Base-by-base conservation (phyloP, 2,888 invertebrate genomes). In the Darwinula stevensoni region DNA sequence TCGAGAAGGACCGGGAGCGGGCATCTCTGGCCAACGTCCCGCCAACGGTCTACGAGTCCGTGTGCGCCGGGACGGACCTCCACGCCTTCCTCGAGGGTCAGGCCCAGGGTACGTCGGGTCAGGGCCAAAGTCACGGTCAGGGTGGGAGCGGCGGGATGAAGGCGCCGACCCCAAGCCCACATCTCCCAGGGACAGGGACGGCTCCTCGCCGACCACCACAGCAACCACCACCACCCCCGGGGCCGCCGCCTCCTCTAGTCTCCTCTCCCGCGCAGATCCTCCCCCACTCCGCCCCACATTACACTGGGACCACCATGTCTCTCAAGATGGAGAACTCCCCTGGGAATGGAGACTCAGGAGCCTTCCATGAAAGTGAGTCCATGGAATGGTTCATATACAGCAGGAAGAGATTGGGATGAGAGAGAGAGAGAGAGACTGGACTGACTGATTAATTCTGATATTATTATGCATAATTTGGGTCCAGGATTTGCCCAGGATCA, bases 21-120 rank as follows among this genome's bases (percentile, higher is more conserved):
- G 63, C 66, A 4, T 55, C 68, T 40, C 55, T 68, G 43, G 69
- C 66, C 46, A 67, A 67, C 49, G 67, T 67, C 42, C 64, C 67
- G 4, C 60, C 65, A 34, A 67, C 63, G 49, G 62, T 72, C 56
- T 75, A 73, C 61, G 75, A 75, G 50, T 63, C 62, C 47, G 72
- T 70, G 43, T 73, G 70, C 56, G 39, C 36, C 12, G n/a, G n/a
- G n/a, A 71, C 72, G 40, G 73, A 74, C 49, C 52, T 67, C 41
- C 61, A 64, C 37, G 63, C 69, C 36, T 69, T 68, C 51, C 61
- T 72, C 50, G 61, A 63, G 38, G 60, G 57, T 42, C 55, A 58
- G 47, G 47, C 48, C 39, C 52, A 37, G n/a, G n/a, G n/a, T n/a
- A n/a, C n/a, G n/a, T n/a, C n/a, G n/a, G n/a, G 48, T 48, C 37